Evolutionary conservation across 2,888 invertebrate species (phyloP).

Genomic region (Rotaria sp.): DNA sequence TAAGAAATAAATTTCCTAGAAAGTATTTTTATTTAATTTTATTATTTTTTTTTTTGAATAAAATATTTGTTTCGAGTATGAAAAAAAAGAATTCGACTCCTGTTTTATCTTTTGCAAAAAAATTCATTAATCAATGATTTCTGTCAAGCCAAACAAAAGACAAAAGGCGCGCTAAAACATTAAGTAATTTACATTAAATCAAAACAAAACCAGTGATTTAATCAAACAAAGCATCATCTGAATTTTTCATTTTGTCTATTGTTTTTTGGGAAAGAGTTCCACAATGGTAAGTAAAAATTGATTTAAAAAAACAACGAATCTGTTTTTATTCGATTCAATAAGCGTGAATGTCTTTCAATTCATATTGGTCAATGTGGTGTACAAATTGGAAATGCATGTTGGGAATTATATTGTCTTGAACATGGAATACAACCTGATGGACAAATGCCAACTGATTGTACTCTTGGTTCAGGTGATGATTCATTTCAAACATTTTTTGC

Average conservation of each 20-base stretch:
- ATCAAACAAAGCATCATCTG: not conserved
- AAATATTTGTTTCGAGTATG: no score
- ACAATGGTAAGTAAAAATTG: not conserved
- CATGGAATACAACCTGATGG: slow-evolving; percentile 56
- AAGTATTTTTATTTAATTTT: no score
- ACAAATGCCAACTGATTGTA: slow-evolving; percentile 41
- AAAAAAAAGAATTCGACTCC: no score
- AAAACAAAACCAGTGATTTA: not conserved
- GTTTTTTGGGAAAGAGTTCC: not conserved
- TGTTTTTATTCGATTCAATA: not conserved
- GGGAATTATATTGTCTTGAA: slow-evolving; percentile 61
- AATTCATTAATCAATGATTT: not conserved
- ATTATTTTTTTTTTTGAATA: no score
- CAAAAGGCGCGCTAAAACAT: not conserved
- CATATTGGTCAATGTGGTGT: slow-evolving; percentile 53
- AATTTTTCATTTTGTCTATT: not conserved
- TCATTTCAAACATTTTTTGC: slow-evolving; percentile 40
- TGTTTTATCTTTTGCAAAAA: no score
- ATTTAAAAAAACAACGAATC: not conserved
- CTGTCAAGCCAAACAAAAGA: not conserved
- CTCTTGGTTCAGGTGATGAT: slow-evolving; percentile 64
- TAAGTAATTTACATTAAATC: not conserved
- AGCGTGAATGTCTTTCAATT: slow-evolving; percentile 57
- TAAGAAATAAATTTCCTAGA: no score
- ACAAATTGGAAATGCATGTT: slow-evolving; percentile 60